Evolutionary conservation across 2,113 vertebrate genomes (phyloP).

Genomic region (Semicossyphus pulcher): DNA sequence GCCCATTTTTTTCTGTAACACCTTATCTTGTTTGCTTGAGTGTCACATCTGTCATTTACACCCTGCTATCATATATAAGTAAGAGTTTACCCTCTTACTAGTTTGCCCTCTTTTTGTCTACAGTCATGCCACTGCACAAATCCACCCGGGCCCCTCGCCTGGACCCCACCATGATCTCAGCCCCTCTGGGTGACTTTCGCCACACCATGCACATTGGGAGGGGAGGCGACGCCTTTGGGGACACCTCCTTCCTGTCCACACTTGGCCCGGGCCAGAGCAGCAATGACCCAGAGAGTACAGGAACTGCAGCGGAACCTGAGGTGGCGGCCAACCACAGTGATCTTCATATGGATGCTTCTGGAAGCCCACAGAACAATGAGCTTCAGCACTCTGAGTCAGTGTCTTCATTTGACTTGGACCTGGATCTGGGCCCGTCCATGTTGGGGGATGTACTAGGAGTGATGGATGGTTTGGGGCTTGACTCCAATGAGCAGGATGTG

Average conservation of each 20-base stretch:
- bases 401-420: constrained; percentile 86
- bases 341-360: constrained; percentile 37
- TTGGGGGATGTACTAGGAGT: constrained; percentile 88
- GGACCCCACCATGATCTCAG: constrained; percentile 89
- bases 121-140: constrained; percentile 90
- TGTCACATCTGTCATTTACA: not conserved
- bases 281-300: constrained; percentile 46
- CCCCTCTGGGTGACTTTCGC: constrained; percentile 90
- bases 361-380: constrained; percentile 44
- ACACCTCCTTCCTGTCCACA: constrained; percentile 89
- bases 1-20: not conserved
- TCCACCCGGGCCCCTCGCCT: constrained; percentile 83
- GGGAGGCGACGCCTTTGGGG: constrained; percentile 90
- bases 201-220: constrained; percentile 93
- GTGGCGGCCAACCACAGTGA: constrained; percentile 35
- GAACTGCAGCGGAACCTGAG: constrained; percentile 42
- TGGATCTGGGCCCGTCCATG: constrained; percentile 86
- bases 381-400: constrained; percentile 76
- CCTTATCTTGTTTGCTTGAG: not conserved
- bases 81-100: not conserved
- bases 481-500: constrained; percentile 58
- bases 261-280: constrained; percentile 76
- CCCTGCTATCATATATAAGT: not conserved
- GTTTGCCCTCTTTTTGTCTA: constrained; percentile 17
- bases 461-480: constrained; percentile 81